Evolutionary conservation across 2,797 vertebrate genomes (phyloP), one percentile per base, ranked within the genome.

Genomic region (Phalloptychus januarius): DNA sequence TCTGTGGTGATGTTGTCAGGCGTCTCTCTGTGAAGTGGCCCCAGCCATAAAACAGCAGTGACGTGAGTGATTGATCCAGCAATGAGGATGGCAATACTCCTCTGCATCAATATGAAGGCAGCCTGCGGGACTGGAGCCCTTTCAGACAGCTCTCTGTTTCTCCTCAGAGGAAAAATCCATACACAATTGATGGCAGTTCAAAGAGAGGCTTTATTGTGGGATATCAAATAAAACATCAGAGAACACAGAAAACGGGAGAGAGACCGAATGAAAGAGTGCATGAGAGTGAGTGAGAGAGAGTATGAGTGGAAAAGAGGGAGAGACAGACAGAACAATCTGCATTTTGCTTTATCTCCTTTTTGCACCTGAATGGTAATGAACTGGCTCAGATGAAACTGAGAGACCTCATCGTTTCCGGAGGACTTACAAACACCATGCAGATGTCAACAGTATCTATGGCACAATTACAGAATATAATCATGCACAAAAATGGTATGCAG

Each of bases 181-280:
- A 95, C 93, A 94, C 94, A 94, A 95, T 95, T 95, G 94, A 95
- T 95, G 94, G 92, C 91, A 91, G 93, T 95, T 95, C 93, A 95
- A 95, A 95, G 92, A 89, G 93, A 94, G 92, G 93, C 94, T 95
- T 95, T 95, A 95, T 95, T 95, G 93, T 94, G 93, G 94, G 93
- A 95, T 95, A 95, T 95, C 94, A 95, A 95, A 95, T 95, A 94
- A 95, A 94, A 94, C 94, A 94, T 95, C 93, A 94, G 93, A 93
- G 94, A 94, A 94, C 92, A 93, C 90, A 93, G 92, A 86, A 92
- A 91, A 88, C 79, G 85, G 78, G 81, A 83, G 92, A 81, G 91
- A 93, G 92, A 92, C 82, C 86, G 89, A 92, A 91, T 86, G 88
- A 91, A 90, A 90, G 90, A 87, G 90, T 86, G 88, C 80, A 85